Conservation (phyloP, 2,888 invertebrate species). For the Drosophila tanythrix region DNA sequence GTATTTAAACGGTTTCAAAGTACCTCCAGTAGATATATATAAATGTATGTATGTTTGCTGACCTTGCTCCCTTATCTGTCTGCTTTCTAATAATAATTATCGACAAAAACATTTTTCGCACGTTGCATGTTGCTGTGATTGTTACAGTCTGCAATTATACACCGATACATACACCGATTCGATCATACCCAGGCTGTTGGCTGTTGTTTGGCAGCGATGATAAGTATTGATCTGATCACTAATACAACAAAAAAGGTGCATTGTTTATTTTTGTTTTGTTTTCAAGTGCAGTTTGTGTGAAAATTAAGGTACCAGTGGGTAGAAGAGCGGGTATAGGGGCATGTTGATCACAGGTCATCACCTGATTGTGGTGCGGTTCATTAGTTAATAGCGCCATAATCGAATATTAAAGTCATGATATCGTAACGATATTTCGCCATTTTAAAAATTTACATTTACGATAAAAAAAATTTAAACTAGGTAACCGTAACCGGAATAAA, state of each 20-base stretch:
- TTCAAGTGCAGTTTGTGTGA: not conserved
- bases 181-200: not conserved
- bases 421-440: not conserved
- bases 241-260: not conserved
- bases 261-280: not conserved
- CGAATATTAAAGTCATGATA: not conserved
- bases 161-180: not conserved
- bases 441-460: not conserved
- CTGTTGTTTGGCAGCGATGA: not conserved
- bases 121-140: slow-evolving; percentile 21
- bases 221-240: not conserved
- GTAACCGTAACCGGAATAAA: not conserved
- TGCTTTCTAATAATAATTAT: not conserved
- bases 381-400: slow-evolving; percentile 2
- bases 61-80: not conserved
- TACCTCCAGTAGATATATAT: slow-evolving; percentile 2
- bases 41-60: not conserved
- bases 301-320: not conserved
- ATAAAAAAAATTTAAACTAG: not conserved
- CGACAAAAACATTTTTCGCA: slow-evolving; percentile 18
- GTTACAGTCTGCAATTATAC: slow-evolving; percentile 4
- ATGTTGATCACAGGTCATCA: slow-evolving; percentile 7
- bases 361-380: slow-evolving; percentile 18
- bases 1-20: slow-evolving; percentile 25
- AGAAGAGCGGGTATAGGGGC: not conserved